These are phyloP conservation scores for Caenorhabditis sp. DNA, from an alignment of 2,888 invertebrate species.

Conservation along the genomic window DNA sequence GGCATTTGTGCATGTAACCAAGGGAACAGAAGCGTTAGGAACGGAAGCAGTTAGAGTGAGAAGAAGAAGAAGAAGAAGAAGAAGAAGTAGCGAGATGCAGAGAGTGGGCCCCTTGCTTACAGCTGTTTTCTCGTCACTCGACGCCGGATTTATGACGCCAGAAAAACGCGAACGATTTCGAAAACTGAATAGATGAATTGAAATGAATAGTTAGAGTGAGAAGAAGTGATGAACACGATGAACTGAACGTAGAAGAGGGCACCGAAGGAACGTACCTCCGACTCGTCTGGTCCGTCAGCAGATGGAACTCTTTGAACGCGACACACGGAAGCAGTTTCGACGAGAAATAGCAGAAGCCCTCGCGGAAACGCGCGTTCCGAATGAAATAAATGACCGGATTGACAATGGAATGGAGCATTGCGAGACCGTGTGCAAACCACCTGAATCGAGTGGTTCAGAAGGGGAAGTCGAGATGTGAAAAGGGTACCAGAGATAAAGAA, in stretches of 20 bases:
- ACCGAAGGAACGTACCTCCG: constrained; percentile 23
- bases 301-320: constrained; percentile 67
- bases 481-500: constrained; percentile 76
- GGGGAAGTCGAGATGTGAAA: background rate
- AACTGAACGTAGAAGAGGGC: background rate
- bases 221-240: background rate
- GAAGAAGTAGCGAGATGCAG: constrained; percentile 10
- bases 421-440: constrained; percentile 78
- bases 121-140: constrained; percentile 48
- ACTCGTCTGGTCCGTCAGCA: constrained; percentile 60
- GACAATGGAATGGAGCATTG: constrained; percentile 78
- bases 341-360: constrained; percentile 84
- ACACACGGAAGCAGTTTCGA: constrained; percentile 60
- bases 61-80: constrained; percentile 6
- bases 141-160: constrained; percentile 53
- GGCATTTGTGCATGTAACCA: no score
- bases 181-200: constrained; percentile 43
- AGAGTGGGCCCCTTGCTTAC: constrained; percentile 30
- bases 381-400: constrained; percentile 77
- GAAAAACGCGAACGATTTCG: constrained; percentile 54
- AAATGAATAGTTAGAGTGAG: background rate
- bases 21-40: no score
- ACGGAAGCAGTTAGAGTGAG: background rate
- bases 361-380: constrained; percentile 84
- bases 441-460: constrained; percentile 40